phyloP scores from a whole-genome alignment of 2,113 vertebrate species.

The Hassar affinis region DNA sequence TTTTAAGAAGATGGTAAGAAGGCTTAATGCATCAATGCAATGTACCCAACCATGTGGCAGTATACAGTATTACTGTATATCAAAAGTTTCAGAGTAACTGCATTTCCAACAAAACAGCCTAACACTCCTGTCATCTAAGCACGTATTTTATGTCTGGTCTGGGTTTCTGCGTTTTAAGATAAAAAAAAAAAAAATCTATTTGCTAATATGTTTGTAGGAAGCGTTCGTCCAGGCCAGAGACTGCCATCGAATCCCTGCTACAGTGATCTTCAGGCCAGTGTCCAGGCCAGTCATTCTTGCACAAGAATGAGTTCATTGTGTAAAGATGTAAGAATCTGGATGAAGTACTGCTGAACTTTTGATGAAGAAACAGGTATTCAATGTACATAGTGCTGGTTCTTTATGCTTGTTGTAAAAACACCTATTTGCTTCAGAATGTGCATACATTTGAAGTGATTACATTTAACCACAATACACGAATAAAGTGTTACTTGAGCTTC shows the following conservation, averaged over 20 bases:
- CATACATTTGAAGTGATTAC: not conserved
- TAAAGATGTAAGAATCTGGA: conserved; percentile 26
- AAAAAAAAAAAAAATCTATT: not conserved
- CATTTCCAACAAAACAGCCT: not conserved
- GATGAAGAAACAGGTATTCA: not conserved
- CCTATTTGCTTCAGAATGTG: not conserved
- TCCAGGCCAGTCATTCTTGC: conserved; percentile 24
- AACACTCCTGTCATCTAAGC: not conserved
- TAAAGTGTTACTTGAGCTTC: conserved; percentile 37
- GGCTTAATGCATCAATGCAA: too few relatives aligned
- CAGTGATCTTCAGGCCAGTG: conserved; percentile 72
- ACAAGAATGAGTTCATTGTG: not conserved
- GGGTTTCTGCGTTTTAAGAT: not conserved
- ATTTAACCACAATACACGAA: not conserved
- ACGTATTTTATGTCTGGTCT: not conserved
- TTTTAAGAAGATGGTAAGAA: too few relatives aligned
- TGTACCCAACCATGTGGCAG: too few relatives aligned
- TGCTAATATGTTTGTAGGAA: conserved; percentile 77
- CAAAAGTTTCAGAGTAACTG: not conserved
- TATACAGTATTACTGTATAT: too few relatives aligned
- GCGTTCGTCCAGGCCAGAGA: conserved; percentile 88
- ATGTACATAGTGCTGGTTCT: conserved; percentile 21
- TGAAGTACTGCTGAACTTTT: not conserved
- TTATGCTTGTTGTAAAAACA: conserved; percentile 5
- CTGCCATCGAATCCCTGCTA: conserved; percentile 89